Evolutionary conservation across 2,797 vertebrate species (phyloP), one percentile per base, ranked within the genome.

Genomic region (Simalia tracyae): DNA sequence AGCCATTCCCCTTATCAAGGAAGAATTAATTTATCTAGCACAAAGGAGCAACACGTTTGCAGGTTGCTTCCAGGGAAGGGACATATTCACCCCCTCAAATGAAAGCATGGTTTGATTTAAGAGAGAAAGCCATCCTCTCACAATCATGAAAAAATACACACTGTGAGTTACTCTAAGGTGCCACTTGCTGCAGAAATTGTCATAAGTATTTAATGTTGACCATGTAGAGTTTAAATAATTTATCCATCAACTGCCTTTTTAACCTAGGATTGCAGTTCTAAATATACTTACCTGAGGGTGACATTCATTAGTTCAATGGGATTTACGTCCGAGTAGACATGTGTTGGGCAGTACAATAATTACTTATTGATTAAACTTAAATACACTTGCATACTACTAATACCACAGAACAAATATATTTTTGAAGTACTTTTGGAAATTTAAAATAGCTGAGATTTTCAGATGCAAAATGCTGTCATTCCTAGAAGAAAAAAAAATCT

Each of bases 101-200:
- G 56, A 84, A 36, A 76, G 31, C 12, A 91, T 0, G 0, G 15
- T 17, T 88, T 88, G 42, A 60, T 89, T 92, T 92, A 0, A 0
- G 63, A 17, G 66, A 92, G 93, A 87, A 91, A 60, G 0, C 59
- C 57, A 15, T 36, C 84, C 88, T 85, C 28, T 46, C 17, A 50
- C 28, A 2, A 36, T 12, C 54, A 56, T 15, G 46, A 54, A 19
- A 91, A 68, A 90, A 92, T 88, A 24, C 22, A 89, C 54, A 17
- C 57, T n/a, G 89, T 85, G 93, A 50, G 12, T 85, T 50, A 9
- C 57, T 90, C 86, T 15, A 89, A 92, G 60, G 63, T 94, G 93
- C 66, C 68, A 28, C 91, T 91, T 90, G 10, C 9, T 50, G 46
- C 63, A 88, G 54, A 28, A 86, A 84, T 85, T n/a, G 88, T 84